Conservation (phyloP, 2,797 vertebrate species). For the Acipenser transmontanus region DNA sequence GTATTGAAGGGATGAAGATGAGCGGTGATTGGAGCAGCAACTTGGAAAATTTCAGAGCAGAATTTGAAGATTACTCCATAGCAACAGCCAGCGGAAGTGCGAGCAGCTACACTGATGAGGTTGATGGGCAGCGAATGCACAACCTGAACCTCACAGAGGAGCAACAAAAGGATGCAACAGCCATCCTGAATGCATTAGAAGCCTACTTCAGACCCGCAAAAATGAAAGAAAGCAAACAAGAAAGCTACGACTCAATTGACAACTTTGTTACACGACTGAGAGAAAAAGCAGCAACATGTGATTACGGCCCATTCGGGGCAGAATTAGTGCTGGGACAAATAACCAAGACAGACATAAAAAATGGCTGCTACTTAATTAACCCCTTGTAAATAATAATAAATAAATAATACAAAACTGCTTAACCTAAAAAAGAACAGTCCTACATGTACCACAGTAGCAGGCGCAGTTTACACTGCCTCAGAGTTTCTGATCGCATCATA, state of each 20-base stretch:
- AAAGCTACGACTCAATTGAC: slow-evolving; percentile 13
- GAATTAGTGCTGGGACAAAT: not conserved
- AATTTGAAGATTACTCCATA: slow-evolving; percentile 19
- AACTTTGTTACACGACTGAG: slow-evolving; percentile 18
- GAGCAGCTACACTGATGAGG: slow-evolving; percentile 16
- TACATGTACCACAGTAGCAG: no score
- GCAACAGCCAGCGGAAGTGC: not conserved
- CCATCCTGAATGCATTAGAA: slow-evolving; percentile 6
- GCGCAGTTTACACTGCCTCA: no score
- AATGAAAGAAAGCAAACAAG: no score
- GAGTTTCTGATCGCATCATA: no score
- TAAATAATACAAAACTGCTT: no score
- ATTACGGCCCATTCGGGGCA: slow-evolving; percentile 1
- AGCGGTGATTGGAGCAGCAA: slow-evolving; percentile 15
- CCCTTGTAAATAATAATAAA: no score
- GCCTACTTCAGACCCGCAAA: slow-evolving; percentile 13
- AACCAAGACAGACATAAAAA: no score
- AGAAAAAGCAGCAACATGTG: slow-evolving; percentile 19
- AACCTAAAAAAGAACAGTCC: no score
- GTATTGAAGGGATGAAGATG: slow-evolving; percentile 11
- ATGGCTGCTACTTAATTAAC: no score
- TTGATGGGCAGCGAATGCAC: slow-evolving; percentile 19
- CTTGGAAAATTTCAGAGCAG: slow-evolving; percentile 17
- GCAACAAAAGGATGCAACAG: not conserved
- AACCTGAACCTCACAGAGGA: slow-evolving; percentile 7